Base-by-base conservation (phyloP, 2,888 invertebrate species). In the Tillus elongatus region DNA sequence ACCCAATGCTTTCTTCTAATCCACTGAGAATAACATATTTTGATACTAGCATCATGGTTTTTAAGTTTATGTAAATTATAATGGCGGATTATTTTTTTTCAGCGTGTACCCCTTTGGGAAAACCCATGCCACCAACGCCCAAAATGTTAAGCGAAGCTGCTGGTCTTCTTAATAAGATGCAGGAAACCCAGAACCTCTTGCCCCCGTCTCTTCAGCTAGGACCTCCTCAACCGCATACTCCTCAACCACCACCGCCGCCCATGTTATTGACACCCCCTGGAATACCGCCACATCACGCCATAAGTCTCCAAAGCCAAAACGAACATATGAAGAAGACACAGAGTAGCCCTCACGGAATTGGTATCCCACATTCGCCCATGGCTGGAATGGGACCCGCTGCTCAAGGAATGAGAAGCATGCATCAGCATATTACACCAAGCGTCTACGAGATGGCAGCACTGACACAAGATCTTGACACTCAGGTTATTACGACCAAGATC, bases 361-460 rank as follows among this genome's bases (percentile, higher is more conserved):
- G 57, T 38, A 63, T 65, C 51, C 69, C 61, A 32, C 71, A 71
- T 45, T 76, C 75, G 11, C 77, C 82, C 2, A 70, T 71, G 52
- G 67, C 69, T 11, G 81, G 77, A 56, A 46, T 51, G 3, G 24
- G 24, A 19, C 24, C 24, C 6, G 24, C 24, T 6, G 63, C 61
- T 28, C 75, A 77, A 11, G 73, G 77, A 2, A 73, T 87, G 71
- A 74, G 88, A 19, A 75, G 71, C 42, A 74, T 88, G 48, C 84
- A 85, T 57, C 84, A 85, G 46, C 86, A 88, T 57, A 83, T 87
- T 68, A 87, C 90, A 26, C 90, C 91, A n/a, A 92, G 91, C 53
- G 93, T 95, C 10, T 92, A 95, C 64, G 95, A 96, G 67, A 91
- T 95, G 86, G 93, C 95, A 1, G 95, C 95, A 3, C 73, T 95